Conservation (phyloP, 2,113 vertebrate species). For the Tupaia tana region DNA sequence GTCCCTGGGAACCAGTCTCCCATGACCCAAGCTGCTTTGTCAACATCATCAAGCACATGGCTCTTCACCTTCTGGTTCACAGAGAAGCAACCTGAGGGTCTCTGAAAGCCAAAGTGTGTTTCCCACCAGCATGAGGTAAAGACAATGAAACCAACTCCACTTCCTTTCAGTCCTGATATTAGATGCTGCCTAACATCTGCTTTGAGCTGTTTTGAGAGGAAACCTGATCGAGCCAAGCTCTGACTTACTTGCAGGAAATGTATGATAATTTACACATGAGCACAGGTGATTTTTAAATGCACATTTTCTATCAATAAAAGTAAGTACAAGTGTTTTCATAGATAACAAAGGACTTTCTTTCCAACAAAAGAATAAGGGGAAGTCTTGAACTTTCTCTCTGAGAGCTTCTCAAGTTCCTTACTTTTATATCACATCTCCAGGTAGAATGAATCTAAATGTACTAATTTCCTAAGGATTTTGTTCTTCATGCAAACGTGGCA, state of each 20-base stretch:
- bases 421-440: neutral
- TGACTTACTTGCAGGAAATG: neutral
- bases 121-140: neutral
- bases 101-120: neutral
- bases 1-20: neutral
- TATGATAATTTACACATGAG: neutral
- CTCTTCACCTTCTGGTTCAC: neutral
- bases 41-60: neutral
- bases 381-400: neutral
- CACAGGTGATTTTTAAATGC: neutral
- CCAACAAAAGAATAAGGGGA: neutral
- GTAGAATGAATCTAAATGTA: neutral
- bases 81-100: neutral
- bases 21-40: neutral
- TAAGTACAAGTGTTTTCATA: neutral
- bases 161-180: neutral
- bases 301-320: conserved; percentile 1
- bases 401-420: neutral
- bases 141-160: neutral
- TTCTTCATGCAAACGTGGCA: neutral
- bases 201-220: neutral
- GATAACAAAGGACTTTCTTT: neutral
- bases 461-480: neutral
- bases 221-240: neutral
- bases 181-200: neutral